Conservation (phyloP, 2,113 vertebrate genomes). For the Neotoma lepida region DNA sequence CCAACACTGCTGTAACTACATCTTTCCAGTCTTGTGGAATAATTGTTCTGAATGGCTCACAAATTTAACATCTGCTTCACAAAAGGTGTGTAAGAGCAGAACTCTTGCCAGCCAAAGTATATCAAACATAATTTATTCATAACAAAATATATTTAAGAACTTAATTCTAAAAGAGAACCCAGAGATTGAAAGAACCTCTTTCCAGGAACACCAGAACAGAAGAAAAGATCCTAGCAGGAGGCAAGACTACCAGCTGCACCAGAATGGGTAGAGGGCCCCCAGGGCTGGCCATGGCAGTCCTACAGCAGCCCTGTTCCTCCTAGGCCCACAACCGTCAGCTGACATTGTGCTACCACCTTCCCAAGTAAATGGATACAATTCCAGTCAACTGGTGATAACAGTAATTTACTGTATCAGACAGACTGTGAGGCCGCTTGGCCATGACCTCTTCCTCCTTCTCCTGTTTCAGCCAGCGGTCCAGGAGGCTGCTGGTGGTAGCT, state of each 20-base stretch:
- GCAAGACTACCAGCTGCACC: not conserved
- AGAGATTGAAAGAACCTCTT: not conserved
- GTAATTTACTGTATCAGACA: too few relatives aligned
- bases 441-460: constrained; percentile 79
- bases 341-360: not conserved
- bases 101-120: not conserved
- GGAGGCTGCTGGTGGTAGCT: constrained; percentile 64
- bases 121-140: constrained; percentile 58
- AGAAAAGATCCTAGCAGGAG: not conserved
- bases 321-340: not conserved
- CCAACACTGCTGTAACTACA: too few relatives aligned
- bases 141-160: constrained; percentile 26
- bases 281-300: not conserved
- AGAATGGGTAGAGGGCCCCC: not conserved
- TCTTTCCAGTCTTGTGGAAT: too few relatives aligned
- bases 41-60: too few relatives aligned
- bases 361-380: not conserved
- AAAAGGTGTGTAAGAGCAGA: not conserved
- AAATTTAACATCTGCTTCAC: too few relatives aligned
- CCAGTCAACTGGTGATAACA: not conserved
- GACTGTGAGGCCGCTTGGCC: constrained; percentile 85
- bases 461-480: constrained; percentile 84
- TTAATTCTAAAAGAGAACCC: not conserved
- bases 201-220: not conserved
- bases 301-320: not conserved